These are phyloP conservation scores for Ptychoptera albimana DNA, from an alignment of 2,888 invertebrate genomes.

Conservation along the genomic window DNA sequence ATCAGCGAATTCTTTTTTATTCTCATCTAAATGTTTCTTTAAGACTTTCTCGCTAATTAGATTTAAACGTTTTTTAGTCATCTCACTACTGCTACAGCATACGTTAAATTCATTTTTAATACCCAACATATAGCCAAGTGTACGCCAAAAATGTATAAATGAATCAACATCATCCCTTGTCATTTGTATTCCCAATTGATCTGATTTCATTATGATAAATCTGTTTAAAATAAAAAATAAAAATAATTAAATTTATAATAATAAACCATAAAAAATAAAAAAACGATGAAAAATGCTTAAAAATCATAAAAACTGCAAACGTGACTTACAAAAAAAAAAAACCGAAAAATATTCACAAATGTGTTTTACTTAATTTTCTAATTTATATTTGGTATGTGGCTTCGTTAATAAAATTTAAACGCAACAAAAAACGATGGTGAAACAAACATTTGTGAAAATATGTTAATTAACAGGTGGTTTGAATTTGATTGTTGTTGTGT, in stretches of 20 bases:
- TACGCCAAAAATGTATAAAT: slow-evolving; percentile 71
- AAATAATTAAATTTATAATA: too few species aligned
- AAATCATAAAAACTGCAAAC: too few species aligned
- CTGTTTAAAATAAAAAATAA: too few species aligned
- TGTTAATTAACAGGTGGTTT: not conserved
- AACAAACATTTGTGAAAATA: too few species aligned
- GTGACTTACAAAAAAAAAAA: too few species aligned
- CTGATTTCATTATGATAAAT: slow-evolving; percentile 44
- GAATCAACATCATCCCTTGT: slow-evolving; percentile 49
- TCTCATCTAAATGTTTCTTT: slow-evolving; percentile 41
- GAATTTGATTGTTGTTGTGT: not conserved
- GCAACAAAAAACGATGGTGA: too few species aligned
- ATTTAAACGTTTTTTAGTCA: slow-evolving; percentile 37
- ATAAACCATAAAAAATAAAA: too few species aligned
- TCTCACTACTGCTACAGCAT: slow-evolving; percentile 43
- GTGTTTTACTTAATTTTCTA: too few species aligned
- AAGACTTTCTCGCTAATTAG: slow-evolving; percentile 41
- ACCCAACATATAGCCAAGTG: slow-evolving; percentile 66
- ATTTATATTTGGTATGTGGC: too few species aligned
- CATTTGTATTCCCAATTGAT: slow-evolving; percentile 46
- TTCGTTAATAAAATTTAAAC: too few species aligned
- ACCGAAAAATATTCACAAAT: not conserved
- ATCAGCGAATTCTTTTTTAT: slow-evolving; percentile 43
- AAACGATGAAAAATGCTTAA: too few species aligned
- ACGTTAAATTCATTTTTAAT: slow-evolving; percentile 51